A percentile compares a stretch with the other conserved stretches of the same genome.
These are phyloP conservation scores for Olivierus martensii DNA, from an alignment of 1,140 invertebrate genomes.

Conservation along the genomic window DNA sequence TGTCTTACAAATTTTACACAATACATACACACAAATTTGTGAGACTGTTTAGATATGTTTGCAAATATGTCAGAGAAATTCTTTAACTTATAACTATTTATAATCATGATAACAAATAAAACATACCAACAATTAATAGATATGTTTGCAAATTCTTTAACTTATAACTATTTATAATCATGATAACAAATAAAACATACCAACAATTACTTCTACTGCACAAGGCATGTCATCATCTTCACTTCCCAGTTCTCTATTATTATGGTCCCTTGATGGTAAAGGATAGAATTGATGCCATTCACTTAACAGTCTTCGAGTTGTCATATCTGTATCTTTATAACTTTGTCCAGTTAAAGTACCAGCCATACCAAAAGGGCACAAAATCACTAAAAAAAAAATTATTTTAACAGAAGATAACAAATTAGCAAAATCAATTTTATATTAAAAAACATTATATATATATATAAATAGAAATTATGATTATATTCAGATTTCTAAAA, in stretches of 20 bases:
- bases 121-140: slow-evolving; percentile 49
- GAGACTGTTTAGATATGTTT: too few relatives aligned
- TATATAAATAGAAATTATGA: too few relatives aligned
- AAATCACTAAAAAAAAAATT: slow-evolving; percentile 50
- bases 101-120: too few relatives aligned
- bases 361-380: slow-evolving; percentile 85
- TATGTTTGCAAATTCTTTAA: too few relatives aligned
- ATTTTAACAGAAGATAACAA: background rate
- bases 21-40: too few relatives aligned
- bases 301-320: slow-evolving; percentile 63
- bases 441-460: too few relatives aligned
- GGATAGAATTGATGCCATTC: slow-evolving; percentile 94
- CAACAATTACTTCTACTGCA: slow-evolving; percentile 52
- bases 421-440: background rate
- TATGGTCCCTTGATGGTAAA: slow-evolving; percentile 34
- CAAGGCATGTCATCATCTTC: slow-evolving; percentile 40
- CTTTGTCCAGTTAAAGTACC: slow-evolving; percentile 77
- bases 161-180: too few relatives aligned
- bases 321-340: slow-evolving; percentile 54
- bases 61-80: too few relatives aligned
- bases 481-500: too few relatives aligned
- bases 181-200: too few relatives aligned
- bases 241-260: slow-evolving; percentile 9
- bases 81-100: too few relatives aligned
- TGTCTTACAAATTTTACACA: too few relatives aligned